Evolutionary conservation across 2,113 vertebrate genomes (phyloP).

Genomic region (Oreotrochilus melanogaster): DNA sequence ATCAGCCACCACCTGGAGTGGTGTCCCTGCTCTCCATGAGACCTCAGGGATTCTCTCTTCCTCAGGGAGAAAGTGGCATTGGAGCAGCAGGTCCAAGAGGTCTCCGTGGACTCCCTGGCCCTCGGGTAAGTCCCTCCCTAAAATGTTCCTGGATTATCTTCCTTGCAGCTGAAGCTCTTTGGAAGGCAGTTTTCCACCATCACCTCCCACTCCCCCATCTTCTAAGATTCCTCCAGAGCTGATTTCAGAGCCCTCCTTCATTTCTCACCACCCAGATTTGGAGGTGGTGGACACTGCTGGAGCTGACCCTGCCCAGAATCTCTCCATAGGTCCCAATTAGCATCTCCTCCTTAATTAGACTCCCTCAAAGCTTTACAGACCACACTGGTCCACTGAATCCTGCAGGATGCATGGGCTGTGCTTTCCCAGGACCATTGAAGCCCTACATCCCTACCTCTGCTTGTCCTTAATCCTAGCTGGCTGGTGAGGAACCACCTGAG

Average conservation of each 20-base stretch:
- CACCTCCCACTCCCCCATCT: neutral
- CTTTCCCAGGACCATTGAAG: neutral
- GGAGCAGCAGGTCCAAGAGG: constrained; percentile 84
- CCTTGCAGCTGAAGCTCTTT: neutral
- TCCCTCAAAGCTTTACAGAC: neutral
- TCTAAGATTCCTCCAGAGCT: neutral
- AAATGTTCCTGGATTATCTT: neutral
- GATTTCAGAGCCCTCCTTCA: neutral
- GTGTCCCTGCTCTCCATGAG: fast-evolving
- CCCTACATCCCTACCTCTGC: neutral
- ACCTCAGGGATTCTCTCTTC: neutral
- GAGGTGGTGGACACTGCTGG: neutral
- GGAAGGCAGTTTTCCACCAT: neutral
- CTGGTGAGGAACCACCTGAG: neutral
- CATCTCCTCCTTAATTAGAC: neutral
- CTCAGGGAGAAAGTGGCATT: constrained; percentile 80
- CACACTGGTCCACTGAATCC: neutral
- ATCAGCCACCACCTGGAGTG: neutral
- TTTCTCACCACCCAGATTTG: neutral
- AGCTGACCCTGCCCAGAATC: neutral
- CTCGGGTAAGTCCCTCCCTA: constrained; percentile 71
- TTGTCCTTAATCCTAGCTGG: neutral
- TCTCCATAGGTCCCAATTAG: neutral
- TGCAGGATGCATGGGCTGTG: neutral
- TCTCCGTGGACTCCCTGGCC: constrained; percentile 79